These are phyloP conservation scores for Tursiops truncatus DNA, from an alignment of 2,113 vertebrate genomes.

Conservation along the genomic window DNA sequence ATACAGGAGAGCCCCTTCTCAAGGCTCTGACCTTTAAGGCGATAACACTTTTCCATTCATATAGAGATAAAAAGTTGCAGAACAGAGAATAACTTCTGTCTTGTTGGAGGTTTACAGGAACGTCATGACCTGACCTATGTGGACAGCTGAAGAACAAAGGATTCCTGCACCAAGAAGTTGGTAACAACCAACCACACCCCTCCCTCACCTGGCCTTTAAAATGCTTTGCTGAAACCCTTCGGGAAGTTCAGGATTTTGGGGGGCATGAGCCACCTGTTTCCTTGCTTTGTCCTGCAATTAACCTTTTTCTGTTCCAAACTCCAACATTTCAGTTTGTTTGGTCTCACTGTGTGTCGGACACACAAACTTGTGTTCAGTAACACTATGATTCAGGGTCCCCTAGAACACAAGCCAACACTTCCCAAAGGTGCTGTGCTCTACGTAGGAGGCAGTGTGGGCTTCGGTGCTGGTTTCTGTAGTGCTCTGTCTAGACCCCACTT, in stretches of 20 bases:
- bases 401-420: neutral
- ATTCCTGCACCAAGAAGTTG: neutral
- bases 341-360: neutral
- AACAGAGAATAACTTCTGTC: neutral
- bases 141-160: neutral
- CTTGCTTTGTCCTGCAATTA: neutral
- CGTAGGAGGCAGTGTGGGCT: neutral
- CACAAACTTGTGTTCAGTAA: neutral
- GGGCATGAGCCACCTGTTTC: neutral
- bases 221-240: neutral
- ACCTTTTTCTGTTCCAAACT: neutral
- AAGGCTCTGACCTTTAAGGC: neutral
- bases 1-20: neutral
- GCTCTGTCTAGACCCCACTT: neutral
- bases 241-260: neutral
- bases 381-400: rapidly evolving
- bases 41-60: neutral
- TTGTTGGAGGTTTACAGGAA: neutral
- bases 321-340: rapidly evolving
- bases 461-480: neutral
- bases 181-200: neutral
- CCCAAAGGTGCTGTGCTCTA: neutral
- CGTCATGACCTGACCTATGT: neutral
- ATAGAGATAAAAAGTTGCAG: neutral
- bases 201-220: neutral